Evolutionary conservation across 2,113 vertebrate species (phyloP).

Genomic region (Mesoclemmys tuberculata): DNA sequence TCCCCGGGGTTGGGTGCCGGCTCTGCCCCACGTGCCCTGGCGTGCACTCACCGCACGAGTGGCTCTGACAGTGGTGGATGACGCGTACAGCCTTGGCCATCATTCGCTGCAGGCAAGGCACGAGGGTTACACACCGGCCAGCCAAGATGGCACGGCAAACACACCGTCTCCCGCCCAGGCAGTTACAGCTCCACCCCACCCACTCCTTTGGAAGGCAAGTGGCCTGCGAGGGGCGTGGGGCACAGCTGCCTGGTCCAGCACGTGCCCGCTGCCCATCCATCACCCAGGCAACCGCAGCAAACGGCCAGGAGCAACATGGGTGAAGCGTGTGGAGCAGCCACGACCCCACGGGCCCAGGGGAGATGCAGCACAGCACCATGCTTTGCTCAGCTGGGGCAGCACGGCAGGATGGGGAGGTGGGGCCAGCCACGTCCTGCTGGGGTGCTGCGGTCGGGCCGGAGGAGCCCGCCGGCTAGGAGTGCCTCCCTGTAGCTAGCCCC

Average conservation of each 20-base stretch:
- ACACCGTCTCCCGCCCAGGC: neutral
- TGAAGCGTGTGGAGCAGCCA: neutral
- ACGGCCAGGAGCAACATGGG: neutral
- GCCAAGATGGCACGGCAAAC: neutral
- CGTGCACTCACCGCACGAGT: conserved; percentile 80
- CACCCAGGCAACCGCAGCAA: neutral
- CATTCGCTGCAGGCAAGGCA: conserved; percentile 83
- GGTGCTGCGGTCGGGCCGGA: neutral
- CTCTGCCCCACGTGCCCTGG: rapidly evolving
- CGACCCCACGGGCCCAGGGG: rapidly evolving
- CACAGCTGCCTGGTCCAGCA: neutral
- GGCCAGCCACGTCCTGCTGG: neutral
- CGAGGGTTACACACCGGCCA: neutral
- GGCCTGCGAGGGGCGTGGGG: neutral
- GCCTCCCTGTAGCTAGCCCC: neutral
- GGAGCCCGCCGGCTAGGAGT: neutral
- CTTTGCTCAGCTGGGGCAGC: neutral
- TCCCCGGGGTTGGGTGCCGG: neutral
- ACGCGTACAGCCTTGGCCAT: conserved; percentile 90
- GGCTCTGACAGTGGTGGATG: conserved; percentile 87
- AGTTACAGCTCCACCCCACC: neutral
- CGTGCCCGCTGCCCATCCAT: neutral
- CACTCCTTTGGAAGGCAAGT: neutral
- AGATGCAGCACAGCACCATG: neutral
- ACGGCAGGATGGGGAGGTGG: neutral